Evolutionary conservation across 2,888 invertebrate species (phyloP), one percentile per base, ranked within the genome.

Genomic region (Sphecodes monilicornis): DNA sequence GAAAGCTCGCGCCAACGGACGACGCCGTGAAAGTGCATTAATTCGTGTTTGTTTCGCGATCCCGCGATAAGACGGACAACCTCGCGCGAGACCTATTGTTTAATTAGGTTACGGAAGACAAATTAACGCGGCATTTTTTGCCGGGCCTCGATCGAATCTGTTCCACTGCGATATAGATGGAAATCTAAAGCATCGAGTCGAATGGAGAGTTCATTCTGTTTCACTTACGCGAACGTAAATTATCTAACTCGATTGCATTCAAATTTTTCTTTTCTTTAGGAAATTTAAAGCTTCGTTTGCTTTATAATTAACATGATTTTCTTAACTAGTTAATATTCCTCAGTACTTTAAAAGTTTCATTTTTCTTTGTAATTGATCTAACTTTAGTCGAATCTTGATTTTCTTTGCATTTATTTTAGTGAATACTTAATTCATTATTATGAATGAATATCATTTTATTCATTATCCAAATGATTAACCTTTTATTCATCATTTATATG

Each of bases 1-100:
- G 87, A 88, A 87, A 88, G 85, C 89, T 88, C 74, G 39, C 77
- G 54, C 74, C 72, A 57, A 50, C 32, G 76, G 74, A 43, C 76
- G 64, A 64, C 66, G 79, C 50, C 84, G 92, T 89, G 92, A 92
- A 92, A 92, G 92, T 89, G 89, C 86, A 89, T 88, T 90, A 88
- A 90, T 89, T 90, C 87, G 83, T 86, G 66, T 71, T 60, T n/a
- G 72, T 36, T 8, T 26, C 70, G 70, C 70, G 75, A 73, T 76
- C 26, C 66, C 26, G 68, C 57, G 46, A 76, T 73, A 81, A 81
- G 70, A 64, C 26, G 43, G n/a, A 29, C 73, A 73, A 70, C 26
- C 32, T 43, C n/a, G 70, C 5, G 6, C 22, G 13, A 22, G 13
- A 46, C 16, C 32, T 66, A 81, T 81, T 64, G 22, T 77, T 69